Base-by-base conservation (phyloP, 2,113 vertebrate species). In the Phylloscopus trochiloides region DNA sequence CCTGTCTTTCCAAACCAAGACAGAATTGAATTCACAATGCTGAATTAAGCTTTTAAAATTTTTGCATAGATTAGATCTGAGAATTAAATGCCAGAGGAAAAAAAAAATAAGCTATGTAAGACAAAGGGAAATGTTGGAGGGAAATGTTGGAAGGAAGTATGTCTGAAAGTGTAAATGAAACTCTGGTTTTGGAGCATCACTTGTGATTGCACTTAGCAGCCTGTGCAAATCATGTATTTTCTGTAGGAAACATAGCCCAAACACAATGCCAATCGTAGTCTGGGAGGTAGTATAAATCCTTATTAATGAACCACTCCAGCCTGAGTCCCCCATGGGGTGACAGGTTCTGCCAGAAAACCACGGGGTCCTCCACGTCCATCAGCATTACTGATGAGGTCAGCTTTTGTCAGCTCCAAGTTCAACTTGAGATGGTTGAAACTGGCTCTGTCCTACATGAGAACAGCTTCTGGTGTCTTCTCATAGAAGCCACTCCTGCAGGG, bases 261-360 rank as follows among this genome's bases (percentile, higher is more conserved):
- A 54, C 21, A 36, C 15, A 17, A 19, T 26, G 7, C 14, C 32
- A 45, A 2, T 52, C 21, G 22, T 9, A 38, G 7, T 32, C 21
- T 38, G 40, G 40, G 21, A 84, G 14, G 4, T 22, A 45, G 24
- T 22, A 38, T 38, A 38, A 38, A 5, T 51, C 1, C 6, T 42
- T 82, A 54, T 10, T 34, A 58, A 43, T 10, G 8, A 12, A 34
- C 16, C 68, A 6, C 5, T 71, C 12, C 21, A 51, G 2, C 29
- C 5, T n/a, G 2, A 7, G 17, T 48, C 1, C 3, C 19, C 6
- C 8, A 26, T 1, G 6, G 7, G 3, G 9, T 62, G 20, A 52
- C 31, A 40, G 18, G 3, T 77, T 19, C 32, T 87, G 10, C 12
- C 22, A 75, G 36, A 42, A 79, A 80, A 24, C 17, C 55, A 40